Evolutionary conservation across 2,888 invertebrate genomes (phyloP), one percentile per base, ranked within the genome.

Genomic region (Ashinkailepas kermadecensis): DNA sequence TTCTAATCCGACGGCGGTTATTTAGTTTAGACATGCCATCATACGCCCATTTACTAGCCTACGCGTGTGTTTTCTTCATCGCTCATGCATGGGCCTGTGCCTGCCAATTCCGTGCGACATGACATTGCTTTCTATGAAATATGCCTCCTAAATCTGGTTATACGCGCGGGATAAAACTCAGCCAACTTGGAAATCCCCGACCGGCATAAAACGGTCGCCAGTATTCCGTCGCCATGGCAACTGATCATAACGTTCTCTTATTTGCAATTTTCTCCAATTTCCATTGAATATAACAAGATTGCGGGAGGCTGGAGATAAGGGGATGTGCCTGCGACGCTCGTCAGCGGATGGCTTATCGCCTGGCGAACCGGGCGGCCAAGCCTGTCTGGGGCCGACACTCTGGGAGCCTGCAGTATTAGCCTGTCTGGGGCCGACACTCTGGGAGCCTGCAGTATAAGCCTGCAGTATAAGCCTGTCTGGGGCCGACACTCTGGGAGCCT

Each of bases 241-340:
- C 74, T 74, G 74, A 74, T 74, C 74, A 74, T 74, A 74, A 74
- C 74, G 74, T 54, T 9, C 74, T 74, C 74, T 54, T 74, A 74
- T 74, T 74, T 74, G 74, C 74, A 74, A 74, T 74, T 74, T 74
- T 74, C 74, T 74, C 74, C 74, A 54, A 74, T 74, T 74, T 54
- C 74, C 74, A 74, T 74, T 74, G 74, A 74, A 74, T 74, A 74
- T 74, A 74, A 74, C 74, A 74, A 74, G 74, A 74, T 74, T 74
- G 23, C 39, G 74, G 74, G 74, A 54, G 54, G 74, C 74, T 74
- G 74, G 74, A 15, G 74, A 54, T 74, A 74, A 74, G 74, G 54
- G 74, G 54, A 39, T 18, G 54, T 54, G 74, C 15, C 74, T 74
- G 74, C 4, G 7, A 54, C 21, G 74, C 74, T 54, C 74, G 23